phyloP scores from a whole-genome alignment of 2,888 invertebrate genomes.

The Beris chalybata region DNA sequence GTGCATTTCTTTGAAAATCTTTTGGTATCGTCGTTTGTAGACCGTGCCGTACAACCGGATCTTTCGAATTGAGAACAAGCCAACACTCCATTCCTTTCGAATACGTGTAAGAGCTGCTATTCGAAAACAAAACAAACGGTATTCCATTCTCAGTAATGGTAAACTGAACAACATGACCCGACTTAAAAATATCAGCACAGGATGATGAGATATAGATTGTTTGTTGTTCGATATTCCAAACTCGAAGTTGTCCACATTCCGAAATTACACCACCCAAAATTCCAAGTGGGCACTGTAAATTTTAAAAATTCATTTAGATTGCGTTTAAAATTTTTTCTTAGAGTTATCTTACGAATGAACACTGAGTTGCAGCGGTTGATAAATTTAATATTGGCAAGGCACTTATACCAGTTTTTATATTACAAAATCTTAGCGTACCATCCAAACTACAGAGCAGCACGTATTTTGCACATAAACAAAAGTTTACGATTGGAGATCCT shows the following conservation, averaged over 20 bases:
- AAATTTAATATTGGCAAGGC: constrained; percentile 52
- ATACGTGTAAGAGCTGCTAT: constrained; percentile 83
- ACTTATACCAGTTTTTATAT: constrained; percentile 49
- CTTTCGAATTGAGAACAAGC: constrained; percentile 62
- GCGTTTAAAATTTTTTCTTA: background rate
- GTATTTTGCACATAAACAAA: constrained; percentile 52
- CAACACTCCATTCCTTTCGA: constrained; percentile 74
- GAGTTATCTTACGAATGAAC: constrained; percentile 50
- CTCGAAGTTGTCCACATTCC: constrained; percentile 52
- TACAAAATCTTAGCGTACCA: constrained; percentile 51
- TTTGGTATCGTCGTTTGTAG: constrained; percentile 55
- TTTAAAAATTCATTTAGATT: constrained; percentile 6
- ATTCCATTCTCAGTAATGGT: constrained; percentile 69
- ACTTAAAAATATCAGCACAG: constrained; percentile 52
- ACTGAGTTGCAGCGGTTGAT: constrained; percentile 50
- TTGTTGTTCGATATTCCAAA: constrained; percentile 50
- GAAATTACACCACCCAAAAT: constrained; percentile 53
- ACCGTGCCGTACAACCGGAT: constrained; percentile 59
- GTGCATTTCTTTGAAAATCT: constrained; percentile 51
- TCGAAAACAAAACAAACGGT: constrained; percentile 81
- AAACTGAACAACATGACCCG: constrained; percentile 63
- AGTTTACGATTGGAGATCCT: constrained; percentile 54
- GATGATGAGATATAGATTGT: constrained; percentile 47
- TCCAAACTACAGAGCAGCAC: constrained; percentile 53
- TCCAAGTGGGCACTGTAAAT: constrained; percentile 50